Base-by-base conservation (phyloP, 2,113 vertebrate species). In the Poeciliopsis retropinna region DNA sequence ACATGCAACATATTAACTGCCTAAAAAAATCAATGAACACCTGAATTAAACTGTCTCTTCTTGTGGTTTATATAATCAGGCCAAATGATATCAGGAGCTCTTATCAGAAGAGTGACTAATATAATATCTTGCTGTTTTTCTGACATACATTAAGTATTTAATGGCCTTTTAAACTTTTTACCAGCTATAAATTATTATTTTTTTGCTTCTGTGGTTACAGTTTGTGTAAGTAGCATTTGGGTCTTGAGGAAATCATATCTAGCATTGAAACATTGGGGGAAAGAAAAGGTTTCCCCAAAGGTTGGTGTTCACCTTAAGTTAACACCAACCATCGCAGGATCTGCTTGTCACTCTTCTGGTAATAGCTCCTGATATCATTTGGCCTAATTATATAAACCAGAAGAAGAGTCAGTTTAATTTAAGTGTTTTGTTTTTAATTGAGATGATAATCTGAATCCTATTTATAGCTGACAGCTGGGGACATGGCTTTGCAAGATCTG, bases 11-110 rank as follows among this genome's bases (percentile, higher is more conserved):
- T 81, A 83, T 81, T 64, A 66, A 75, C 88, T 12, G 41, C 81
- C 54, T 79, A 37, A 72, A 75, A 85, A 80, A 89, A 91, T 94
- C 91, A 89, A 93, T 94, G 27, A 89, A 66, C 73, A 39, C 68
- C 69, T 64, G 69, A 79, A 78, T 85, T 67, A 75, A 54, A 22
- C 47, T 22, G 39, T 74, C 47, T 75, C 28, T 29, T 51, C 61
- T 71, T 66, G 69, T 69, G 47, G 70, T 82, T 51, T 78, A 75
- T 81, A 39, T 84, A 92, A 93, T 89, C 87, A 89, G 93, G 89
- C 67, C 91, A 90, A 72, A 89, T 79, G 41, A 73, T 60, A n/a
- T 5, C 19, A 37, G 79, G 87, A 79, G 81, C 76, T 73, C 82
- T 64, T 15, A 1, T 3, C 12, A 27, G 32, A 30, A 60, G 4